A percentile compares a stretch with the other conserved stretches of the same genome.
These are phyloP conservation scores for Acanthornis magna DNA, from an alignment of 2,797 vertebrate genomes.

Conservation along the genomic window DNA sequence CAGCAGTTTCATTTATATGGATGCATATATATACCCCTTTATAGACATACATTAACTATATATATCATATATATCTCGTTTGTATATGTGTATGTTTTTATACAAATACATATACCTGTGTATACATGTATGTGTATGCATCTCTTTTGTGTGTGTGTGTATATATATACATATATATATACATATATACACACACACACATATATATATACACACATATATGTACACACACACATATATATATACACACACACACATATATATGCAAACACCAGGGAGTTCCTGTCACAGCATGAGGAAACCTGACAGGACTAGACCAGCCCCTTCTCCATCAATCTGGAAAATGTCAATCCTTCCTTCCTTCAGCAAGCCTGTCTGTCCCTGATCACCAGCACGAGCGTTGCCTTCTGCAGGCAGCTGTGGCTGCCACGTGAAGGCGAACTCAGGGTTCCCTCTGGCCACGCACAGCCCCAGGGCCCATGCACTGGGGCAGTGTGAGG, in stretches of 20 bases:
- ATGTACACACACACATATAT: too few species aligned
- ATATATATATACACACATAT: too few species aligned
- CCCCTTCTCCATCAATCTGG: background rate
- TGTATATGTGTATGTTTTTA: background rate
- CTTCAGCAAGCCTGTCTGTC: background rate
- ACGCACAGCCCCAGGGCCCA: background rate
- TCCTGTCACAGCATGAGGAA: background rate
- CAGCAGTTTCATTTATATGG: background rate
- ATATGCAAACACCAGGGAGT: background rate
- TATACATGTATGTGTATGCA: background rate
- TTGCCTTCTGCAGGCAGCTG: background rate
- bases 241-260: too few species aligned
- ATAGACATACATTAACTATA: background rate
- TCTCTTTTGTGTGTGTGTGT: background rate
- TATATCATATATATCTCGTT: background rate
- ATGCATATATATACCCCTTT: background rate
- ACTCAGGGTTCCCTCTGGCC: background rate
- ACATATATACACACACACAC: too few species aligned
- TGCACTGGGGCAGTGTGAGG: rapidly evolving
- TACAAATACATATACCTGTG: background rate
- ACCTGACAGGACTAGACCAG: background rate
- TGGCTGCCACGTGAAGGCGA: rapidly evolving
- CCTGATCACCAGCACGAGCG: background rate
- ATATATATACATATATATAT: rapidly evolving
- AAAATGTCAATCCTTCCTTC: background rate